Evolutionary conservation across 2,888 invertebrate genomes (phyloP).

Genomic region (Hypercompe scribonia): DNA sequence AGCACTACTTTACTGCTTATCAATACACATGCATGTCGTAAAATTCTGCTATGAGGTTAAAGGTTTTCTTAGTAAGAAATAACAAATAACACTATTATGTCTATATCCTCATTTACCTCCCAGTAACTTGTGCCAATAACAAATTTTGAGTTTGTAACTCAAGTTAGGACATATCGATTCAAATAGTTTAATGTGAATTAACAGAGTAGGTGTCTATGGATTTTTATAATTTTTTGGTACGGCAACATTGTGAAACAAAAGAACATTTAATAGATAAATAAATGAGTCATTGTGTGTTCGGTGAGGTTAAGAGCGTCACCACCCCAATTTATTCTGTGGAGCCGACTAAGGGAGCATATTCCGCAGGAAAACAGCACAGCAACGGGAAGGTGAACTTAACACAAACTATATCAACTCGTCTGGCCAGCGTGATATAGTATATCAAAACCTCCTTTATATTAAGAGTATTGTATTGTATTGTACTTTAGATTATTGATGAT

Average conservation of each 20-base stretch:
- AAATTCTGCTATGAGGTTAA: constrained; percentile 14
- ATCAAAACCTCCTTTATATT: too few relatives aligned
- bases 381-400: too few relatives aligned
- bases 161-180: neutral
- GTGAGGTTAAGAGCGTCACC: too few relatives aligned
- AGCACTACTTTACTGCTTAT: constrained; percentile 12
- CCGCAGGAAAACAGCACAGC: too few relatives aligned
- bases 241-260: neutral
- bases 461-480: too few relatives aligned
- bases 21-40: constrained; percentile 19
- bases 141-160: too few relatives aligned
- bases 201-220: neutral
- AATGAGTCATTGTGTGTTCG: neutral
- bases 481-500: too few relatives aligned
- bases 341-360: too few relatives aligned
- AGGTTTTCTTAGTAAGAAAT: constrained; percentile 11
- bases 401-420: too few relatives aligned
- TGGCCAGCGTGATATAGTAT: too few relatives aligned
- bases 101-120: neutral
- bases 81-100: neutral
- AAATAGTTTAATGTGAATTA: neutral
- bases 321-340: too few relatives aligned
- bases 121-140: neutral
- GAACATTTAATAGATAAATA: neutral
- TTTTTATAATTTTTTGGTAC: neutral